phyloP scores from a whole-genome alignment of 2,797 vertebrate genomes.

The Aythya fuligula region DNA sequence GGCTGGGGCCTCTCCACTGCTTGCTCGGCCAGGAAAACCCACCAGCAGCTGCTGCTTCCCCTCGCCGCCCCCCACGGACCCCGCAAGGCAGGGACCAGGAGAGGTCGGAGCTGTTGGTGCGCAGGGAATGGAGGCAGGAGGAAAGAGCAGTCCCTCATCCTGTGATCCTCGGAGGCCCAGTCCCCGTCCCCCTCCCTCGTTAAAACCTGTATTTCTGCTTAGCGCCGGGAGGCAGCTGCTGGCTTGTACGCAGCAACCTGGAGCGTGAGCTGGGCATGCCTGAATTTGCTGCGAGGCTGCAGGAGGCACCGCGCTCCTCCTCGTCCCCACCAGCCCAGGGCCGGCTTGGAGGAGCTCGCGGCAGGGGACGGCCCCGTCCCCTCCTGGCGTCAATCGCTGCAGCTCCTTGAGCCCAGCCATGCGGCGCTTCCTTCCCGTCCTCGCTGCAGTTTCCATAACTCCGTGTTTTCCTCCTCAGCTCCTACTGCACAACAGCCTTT shows the following conservation, averaged over 20 bases:
- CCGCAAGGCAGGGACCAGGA: too few species aligned
- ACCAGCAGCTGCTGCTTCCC: not conserved
- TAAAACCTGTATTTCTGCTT: slow-evolving; percentile 60
- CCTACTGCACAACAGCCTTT: not conserved
- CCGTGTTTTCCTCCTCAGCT: not conserved
- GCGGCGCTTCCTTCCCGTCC: not conserved
- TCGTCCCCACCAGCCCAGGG: not conserved
- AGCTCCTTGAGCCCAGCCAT: not conserved
- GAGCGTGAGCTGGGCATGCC: slow-evolving; percentile 3
- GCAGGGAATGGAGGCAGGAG: not conserved
- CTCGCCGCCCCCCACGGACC: not conserved
- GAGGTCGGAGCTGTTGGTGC: rapidly evolving
- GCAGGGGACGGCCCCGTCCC: not conserved
- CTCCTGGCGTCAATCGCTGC: not conserved
- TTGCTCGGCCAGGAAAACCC: not conserved
- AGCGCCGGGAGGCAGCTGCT: not conserved
- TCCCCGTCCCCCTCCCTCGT: not conserved
- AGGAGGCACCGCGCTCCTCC: not conserved
- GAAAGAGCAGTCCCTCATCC: not conserved
- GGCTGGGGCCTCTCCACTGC: not conserved
- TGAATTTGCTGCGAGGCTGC: not conserved
- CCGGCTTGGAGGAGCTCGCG: rapidly evolving
- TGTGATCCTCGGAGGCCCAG: not conserved
- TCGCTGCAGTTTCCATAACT: not conserved
- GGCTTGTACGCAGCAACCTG: not conserved